These are phyloP conservation scores for Phenganax marumi DNA, from an alignment of 92 coral and sea anemone genomes.

Conservation along the genomic window DNA sequence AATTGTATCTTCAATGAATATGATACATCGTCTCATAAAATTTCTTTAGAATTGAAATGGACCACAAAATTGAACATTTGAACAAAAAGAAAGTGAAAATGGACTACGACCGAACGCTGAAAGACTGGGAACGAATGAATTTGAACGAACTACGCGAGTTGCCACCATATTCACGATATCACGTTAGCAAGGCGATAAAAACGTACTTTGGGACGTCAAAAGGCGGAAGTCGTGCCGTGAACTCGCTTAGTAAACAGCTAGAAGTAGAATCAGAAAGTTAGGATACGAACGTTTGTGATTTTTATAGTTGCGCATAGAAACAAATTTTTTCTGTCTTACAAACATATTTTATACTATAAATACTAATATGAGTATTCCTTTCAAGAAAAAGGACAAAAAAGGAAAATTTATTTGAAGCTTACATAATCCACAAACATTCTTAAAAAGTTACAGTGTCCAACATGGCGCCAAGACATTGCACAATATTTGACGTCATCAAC, in stretches of 20 bases:
- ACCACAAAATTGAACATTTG: slow-evolving; percentile 50
- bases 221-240: slow-evolving; percentile 76
- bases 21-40: no score
- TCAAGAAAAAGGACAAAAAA: no score
- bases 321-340: no score
- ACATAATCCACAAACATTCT: background rate
- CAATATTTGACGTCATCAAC: slow-evolving; percentile 94
- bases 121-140: slow-evolving; percentile 95
- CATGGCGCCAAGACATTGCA: slow-evolving; percentile 95
- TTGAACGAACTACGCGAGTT: slow-evolving; percentile 73
- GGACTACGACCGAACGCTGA: slow-evolving; percentile 80
- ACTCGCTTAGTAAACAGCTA: slow-evolving; percentile 75
- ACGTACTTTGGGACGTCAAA: slow-evolving; percentile 89
- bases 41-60: slow-evolving; percentile 63
- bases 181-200: slow-evolving; percentile 80
- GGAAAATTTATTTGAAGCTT: background rate
- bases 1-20: background rate
- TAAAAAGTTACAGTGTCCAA: slow-evolving; percentile 90
- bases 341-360: background rate
- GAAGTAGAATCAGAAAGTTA: slow-evolving; percentile 28
- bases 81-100: slow-evolving; percentile 67
- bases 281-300: background rate
- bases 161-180: slow-evolving; percentile 79
- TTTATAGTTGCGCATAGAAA: background rate
- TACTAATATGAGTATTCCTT: background rate